Evolutionary conservation across 2,797 vertebrate species (phyloP), one percentile per base, ranked within the genome.

Genomic region (Coluber constrictor): DNA sequence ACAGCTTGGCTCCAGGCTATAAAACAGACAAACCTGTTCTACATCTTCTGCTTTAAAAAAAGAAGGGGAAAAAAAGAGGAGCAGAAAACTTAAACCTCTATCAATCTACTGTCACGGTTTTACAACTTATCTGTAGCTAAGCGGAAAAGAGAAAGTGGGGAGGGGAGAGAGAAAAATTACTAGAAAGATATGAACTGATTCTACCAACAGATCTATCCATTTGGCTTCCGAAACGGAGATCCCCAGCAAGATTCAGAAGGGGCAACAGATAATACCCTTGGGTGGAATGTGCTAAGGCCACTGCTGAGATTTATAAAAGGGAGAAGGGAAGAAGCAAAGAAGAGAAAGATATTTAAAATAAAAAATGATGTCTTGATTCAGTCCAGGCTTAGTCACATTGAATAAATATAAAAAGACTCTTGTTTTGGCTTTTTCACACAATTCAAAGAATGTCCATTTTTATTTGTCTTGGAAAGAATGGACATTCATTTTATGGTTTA

Each of bases 1-100:
- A 95, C 97, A 96, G 90, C 87, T 92, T 94, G 86, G 96, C 94
- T 96, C 94, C 87, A 95, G 95, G 95, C 90, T 94, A 43, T 95
- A 95, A 96, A 96, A 94, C n/a, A 95, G 70, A 95, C 94, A 94
- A 96, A 95, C 32, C 94, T 97, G 83, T 93, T 97, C 93, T 95
- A 94, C 79, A 97, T 94, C 90, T 93, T 95, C 93, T 96, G 57
- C 88, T 93, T 96, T 29, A 47, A 94, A 93, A 96, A 90, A 23
- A 13, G 1, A 29, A 10, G 11, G 3, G 7, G 7, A 7, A n/a
- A 7, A 16, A 8, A 70, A 37, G 66, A 94, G 93, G 92, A 87
- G 70, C 92, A 94, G 95, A 91, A 92, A 97, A 94, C n/a, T 57
- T 92, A 94, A 94, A n/a, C 51, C 90, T 61, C 37, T 90, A 96